Conservation (phyloP, 2,888 invertebrate species). For the Agrenia bidenticulata region DNA sequence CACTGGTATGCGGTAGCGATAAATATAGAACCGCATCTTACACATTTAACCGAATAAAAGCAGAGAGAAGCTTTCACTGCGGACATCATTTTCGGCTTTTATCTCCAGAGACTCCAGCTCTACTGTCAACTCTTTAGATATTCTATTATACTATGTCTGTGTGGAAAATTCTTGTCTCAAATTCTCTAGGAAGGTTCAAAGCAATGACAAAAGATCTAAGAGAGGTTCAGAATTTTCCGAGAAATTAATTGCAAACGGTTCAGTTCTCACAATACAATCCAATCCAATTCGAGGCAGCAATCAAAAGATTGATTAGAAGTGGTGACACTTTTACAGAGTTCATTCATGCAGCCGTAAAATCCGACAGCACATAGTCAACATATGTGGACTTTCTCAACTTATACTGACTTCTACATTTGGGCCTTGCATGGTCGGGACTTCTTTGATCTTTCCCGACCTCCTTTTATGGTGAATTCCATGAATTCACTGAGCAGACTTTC, state of each 20-base stretch:
- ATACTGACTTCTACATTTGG: not conserved
- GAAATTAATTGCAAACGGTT: conserved; percentile 4
- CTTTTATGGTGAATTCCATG: not conserved
- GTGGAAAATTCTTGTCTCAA: not conserved
- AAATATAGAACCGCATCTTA: no score
- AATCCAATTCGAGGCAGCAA: not conserved
- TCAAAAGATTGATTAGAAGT: not conserved
- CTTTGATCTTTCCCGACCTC: conserved; percentile 1
- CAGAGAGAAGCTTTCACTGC: no score
- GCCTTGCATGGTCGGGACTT: not conserved
- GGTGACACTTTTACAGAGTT: not conserved
- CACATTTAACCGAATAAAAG: no score
- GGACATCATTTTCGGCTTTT: no score
- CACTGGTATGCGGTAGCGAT: no score
- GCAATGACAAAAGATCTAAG: no score
- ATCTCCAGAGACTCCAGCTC: no score
- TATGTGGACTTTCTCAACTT: not conserved
- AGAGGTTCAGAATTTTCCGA: not conserved
- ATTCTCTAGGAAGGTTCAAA: no score
- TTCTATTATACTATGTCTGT: not conserved
- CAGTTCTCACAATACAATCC: not conserved
- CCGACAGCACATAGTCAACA: not conserved
- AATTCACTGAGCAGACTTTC: no score
- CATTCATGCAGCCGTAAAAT: conserved; percentile 6
- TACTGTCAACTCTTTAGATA: no score